Evolutionary conservation across 2,888 invertebrate species (phyloP), one percentile per base, ranked within the genome.

Genomic region (Xestia xanthographa): DNA sequence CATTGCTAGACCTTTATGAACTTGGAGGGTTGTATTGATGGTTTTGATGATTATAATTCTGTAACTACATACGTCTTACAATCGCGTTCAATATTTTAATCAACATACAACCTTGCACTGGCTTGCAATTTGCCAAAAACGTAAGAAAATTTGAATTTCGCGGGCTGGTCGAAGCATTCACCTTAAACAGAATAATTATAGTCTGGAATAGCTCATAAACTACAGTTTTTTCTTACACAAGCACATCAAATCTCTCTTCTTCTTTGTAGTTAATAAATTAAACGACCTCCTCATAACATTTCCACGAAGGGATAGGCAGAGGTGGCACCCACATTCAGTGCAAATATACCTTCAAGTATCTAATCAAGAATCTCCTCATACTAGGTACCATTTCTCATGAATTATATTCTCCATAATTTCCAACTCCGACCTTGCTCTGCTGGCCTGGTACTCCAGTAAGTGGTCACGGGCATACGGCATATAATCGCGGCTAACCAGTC

Each of bases 361-460:
- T 12, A 41, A n/a, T 41, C 41, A 63, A 34, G 12, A 41, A 63
- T 14, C 41, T 38, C 41, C 6, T 3, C 2, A 38, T 0, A 22
- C 34, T 20, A n/a, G n/a, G n/a, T n/a, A 50, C 0, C 17, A 43
- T 34, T 60, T n/a, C n/a, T 43, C 22, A 41, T n/a, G 1, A 9
- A 6, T n/a, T 4, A 0, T 56, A 48, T 50, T 63, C 53, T 63
- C 53, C 29, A 74, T 53, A 45, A 62, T 73, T 53, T n/a, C 80
- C 20, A 38, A 6, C 14, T 26, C 75, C 60, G 79, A 79, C 84
- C 84, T 80, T 84, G 80, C 38, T 56, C 72, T 84, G 72, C 45
- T 79, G 48, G 14, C 80, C 80, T 84, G 45, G 84, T 83, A 79
- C 71, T 5, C 0, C 29, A 63, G 70, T 67, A 65, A 72, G n/a